These are phyloP conservation scores for Caenorhabditis sinica DNA, from an alignment of 2,888 invertebrate genomes.

Conservation along the genomic window DNA sequence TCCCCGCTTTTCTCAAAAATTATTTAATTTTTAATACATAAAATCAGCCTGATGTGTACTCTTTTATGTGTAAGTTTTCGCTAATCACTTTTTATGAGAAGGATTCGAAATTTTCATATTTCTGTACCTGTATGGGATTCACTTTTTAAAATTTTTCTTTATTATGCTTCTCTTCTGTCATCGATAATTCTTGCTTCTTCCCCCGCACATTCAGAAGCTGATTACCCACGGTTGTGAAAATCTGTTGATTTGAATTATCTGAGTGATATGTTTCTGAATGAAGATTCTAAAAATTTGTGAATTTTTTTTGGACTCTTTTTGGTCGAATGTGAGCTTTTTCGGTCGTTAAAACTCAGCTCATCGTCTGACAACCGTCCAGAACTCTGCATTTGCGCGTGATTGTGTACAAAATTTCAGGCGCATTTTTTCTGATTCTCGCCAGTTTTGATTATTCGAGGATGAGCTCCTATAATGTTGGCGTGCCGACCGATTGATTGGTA, in stretches of 20 bases:
- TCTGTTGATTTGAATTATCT: constrained; percentile 33
- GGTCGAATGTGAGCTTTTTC: too few relatives aligned
- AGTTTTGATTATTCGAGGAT: too few relatives aligned
- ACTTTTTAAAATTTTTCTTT: constrained; percentile 14
- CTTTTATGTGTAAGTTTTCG: constrained; percentile 53
- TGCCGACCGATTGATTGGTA: too few relatives aligned
- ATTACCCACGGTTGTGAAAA: constrained; percentile 47
- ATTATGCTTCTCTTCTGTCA: constrained; percentile 20
- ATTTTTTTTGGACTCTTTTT: background rate
- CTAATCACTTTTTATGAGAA: constrained; percentile 54
- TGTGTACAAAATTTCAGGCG: too few relatives aligned
- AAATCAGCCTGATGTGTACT: constrained; percentile 58
- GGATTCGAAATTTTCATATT: constrained; percentile 37
- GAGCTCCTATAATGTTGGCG: too few relatives aligned
- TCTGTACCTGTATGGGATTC: constrained; percentile 30
- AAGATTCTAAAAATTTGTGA: constrained; percentile 27
- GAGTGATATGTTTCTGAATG: constrained; percentile 38
- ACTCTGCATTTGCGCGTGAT: too few relatives aligned
- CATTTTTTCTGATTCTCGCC: too few relatives aligned
- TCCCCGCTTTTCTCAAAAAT: background rate
- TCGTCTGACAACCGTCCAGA: too few relatives aligned
- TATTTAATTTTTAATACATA: constrained; percentile 13
- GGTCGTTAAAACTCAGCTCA: too few relatives aligned
- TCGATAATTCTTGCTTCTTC: constrained; percentile 44
- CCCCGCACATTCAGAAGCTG: constrained; percentile 29